Percentiles rank a stretch among this genome's conserved stretches.
Conservation (phyloP, 2,797 vertebrate species). For the Lophura swinhoii region DNA sequence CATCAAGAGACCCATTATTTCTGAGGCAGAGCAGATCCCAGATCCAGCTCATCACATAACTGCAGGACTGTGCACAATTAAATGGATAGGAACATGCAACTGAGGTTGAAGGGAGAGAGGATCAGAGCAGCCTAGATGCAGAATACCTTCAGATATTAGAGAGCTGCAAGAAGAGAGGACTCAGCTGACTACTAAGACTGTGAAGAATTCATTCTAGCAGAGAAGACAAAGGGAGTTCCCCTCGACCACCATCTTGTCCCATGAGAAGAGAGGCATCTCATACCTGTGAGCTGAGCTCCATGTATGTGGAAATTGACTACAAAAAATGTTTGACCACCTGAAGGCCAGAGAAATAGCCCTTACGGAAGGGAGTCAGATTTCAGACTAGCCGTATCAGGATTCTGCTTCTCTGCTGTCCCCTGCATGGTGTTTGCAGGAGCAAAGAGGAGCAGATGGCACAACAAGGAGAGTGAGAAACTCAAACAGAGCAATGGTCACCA, state of each 20-base stretch:
- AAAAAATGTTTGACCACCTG: background rate
- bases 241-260: background rate
- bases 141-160: background rate
- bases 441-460: constrained; percentile 49
- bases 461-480: background rate
- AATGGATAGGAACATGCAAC: background rate
- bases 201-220: background rate
- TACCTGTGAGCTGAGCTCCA: background rate
- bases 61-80: background rate
- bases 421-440: background rate
- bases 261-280: background rate
- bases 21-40: background rate
- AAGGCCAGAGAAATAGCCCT: background rate
- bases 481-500: background rate
- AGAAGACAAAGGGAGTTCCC: background rate
- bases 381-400: background rate
- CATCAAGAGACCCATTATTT: background rate
- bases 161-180: background rate
- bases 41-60: background rate
- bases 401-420: background rate
- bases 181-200: background rate
- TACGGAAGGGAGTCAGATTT: background rate
- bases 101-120: background rate
- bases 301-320: background rate
- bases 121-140: background rate